These are phyloP conservation scores for Equus przewalskii DNA, from an alignment of 2,113 vertebrate species.

Conservation along the genomic window DNA sequence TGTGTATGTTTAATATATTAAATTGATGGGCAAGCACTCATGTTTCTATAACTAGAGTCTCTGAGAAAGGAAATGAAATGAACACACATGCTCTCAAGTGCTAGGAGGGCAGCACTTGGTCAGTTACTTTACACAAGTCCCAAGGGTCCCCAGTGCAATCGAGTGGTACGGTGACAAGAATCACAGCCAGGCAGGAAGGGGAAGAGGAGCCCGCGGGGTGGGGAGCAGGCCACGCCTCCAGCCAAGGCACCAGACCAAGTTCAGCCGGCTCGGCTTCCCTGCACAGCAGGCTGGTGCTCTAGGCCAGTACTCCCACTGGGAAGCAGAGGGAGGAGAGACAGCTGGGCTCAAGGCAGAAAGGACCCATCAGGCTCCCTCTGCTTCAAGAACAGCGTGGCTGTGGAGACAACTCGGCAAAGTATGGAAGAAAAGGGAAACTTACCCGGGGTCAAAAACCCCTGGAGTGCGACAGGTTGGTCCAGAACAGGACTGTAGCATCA, in stretches of 20 bases:
- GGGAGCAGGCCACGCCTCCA: neutral
- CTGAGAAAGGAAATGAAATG: neutral
- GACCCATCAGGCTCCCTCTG: neutral
- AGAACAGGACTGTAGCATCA: constrained; percentile 98
- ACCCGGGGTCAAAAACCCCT: constrained; percentile 94
- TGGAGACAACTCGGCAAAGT: neutral
- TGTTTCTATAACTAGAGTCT: neutral
- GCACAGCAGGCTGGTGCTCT: neutral
- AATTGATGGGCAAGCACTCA: neutral
- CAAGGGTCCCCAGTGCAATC: neutral
- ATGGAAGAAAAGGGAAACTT: constrained; percentile 38
- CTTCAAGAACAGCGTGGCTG: neutral
- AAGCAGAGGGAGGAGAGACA: neutral
- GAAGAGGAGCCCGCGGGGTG: neutral
- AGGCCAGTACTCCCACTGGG: neutral
- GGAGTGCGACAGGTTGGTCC: constrained; percentile 94
- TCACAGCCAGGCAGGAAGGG: neutral
- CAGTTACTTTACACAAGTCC: neutral
- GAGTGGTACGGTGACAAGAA: neutral
- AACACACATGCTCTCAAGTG: neutral
- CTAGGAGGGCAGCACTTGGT: neutral
- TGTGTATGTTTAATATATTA: neutral
- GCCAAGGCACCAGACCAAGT: neutral
- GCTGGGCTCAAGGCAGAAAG: neutral
- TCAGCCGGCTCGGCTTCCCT: neutral